These are phyloP conservation scores for Rhyacophila evoluta DNA, from an alignment of 2,888 invertebrate genomes.

Conservation along the genomic window DNA sequence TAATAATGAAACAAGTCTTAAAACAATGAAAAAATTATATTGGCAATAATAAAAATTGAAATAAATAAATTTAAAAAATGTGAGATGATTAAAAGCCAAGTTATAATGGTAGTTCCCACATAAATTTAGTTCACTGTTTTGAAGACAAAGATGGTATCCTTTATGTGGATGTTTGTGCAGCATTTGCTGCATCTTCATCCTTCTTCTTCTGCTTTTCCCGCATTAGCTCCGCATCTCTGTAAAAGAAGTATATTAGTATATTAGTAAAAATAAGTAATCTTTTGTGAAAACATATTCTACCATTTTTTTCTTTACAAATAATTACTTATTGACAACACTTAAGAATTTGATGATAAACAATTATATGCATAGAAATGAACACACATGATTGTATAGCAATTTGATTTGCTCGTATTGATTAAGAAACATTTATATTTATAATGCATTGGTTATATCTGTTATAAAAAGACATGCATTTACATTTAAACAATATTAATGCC, in stretches of 20 bases:
- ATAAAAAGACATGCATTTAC: too few species aligned
- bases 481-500: too few species aligned
- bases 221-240: slow-evolving; percentile 90
- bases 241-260: slow-evolving; percentile 39
- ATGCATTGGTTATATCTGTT: too few species aligned
- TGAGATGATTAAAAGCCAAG: slow-evolving; percentile 14
- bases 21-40: slow-evolving; percentile 15
- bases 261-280: too few species aligned
- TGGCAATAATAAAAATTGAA: slow-evolving; percentile 4
- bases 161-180: slow-evolving; percentile 16
- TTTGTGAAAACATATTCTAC: too few species aligned
- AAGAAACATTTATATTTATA: too few species aligned
- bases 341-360: too few species aligned
- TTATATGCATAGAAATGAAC: too few species aligned
- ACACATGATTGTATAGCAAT: too few species aligned
- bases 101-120: slow-evolving; percentile 4
- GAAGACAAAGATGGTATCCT: slow-evolving; percentile 5
- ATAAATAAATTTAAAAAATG: slow-evolving; percentile 16
- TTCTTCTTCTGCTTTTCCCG: slow-evolving; percentile 88
- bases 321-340: too few species aligned
- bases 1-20: background rate
- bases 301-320: too few species aligned
- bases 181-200: slow-evolving; percentile 66
- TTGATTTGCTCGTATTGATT: too few species aligned
- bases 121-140: slow-evolving; percentile 24